Conservation (phyloP, 1,140 invertebrate species). For the Bathynomus jamesi region DNA sequence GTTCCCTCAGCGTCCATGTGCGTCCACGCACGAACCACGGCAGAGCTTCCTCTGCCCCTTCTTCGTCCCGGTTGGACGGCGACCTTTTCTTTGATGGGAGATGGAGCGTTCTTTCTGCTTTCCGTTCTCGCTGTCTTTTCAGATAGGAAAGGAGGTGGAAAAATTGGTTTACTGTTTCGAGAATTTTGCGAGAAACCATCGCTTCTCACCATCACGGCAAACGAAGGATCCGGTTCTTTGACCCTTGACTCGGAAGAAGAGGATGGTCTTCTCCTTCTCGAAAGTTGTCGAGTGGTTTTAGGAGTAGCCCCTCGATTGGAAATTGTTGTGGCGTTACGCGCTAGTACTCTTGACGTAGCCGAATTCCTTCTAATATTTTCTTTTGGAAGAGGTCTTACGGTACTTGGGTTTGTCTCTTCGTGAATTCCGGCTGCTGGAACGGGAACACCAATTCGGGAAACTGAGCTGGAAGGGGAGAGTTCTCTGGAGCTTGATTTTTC, state of each 20-base stretch:
- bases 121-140: neutral
- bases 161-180: neutral
- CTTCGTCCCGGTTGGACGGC: neutral
- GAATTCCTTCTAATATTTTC: too few relatives aligned
- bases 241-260: too few relatives aligned
- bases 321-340: neutral
- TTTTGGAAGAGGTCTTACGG: too few relatives aligned
- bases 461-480: too few relatives aligned
- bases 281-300: too few relatives aligned
- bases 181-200: neutral
- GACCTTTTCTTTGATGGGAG: neutral
- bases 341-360: neutral
- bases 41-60: neutral
- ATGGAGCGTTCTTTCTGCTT: neutral
- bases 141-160: neutral
- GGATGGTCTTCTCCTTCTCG: too few relatives aligned
- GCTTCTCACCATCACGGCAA: neutral
- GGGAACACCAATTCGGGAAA: too few relatives aligned
- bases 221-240: neutral
- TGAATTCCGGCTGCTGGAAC: too few relatives aligned
- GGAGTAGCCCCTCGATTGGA: neutral
- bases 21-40: slow-evolving; percentile 3
- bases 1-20: slow-evolving; percentile 12
- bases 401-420: too few relatives aligned
- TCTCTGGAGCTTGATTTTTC: too few relatives aligned